These are phyloP conservation scores for Phlogophora meticulosa DNA, from an alignment of 2,888 invertebrate genomes.

Conservation along the genomic window DNA sequence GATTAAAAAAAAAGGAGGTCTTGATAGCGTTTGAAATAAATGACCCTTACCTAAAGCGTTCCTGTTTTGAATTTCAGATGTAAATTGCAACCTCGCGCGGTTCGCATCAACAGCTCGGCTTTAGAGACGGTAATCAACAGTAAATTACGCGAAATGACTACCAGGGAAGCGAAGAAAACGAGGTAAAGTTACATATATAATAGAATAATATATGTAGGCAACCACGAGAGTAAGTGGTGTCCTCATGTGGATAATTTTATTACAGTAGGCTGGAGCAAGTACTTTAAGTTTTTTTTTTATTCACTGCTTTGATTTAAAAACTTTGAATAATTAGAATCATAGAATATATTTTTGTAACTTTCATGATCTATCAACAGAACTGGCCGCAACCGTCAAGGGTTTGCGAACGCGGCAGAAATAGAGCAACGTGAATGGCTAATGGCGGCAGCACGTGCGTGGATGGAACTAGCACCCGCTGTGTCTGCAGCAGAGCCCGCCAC, in stretches of 20 bases:
- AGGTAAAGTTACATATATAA: slow-evolving; percentile 73
- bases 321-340: background rate
- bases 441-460: slow-evolving; percentile 93
- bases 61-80: slow-evolving; percentile 86
- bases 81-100: slow-evolving; percentile 89
- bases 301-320: background rate
- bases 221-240: slow-evolving; percentile 7
- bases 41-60: slow-evolving; percentile 14
- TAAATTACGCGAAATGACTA: slow-evolving; percentile 86
- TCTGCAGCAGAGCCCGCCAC: slow-evolving; percentile 86
- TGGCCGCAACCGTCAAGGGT: slow-evolving; percentile 91
- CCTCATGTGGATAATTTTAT: slow-evolving; percentile 5
- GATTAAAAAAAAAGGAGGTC: no score
- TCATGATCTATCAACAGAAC: slow-evolving; percentile 80
- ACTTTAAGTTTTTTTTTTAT: background rate
- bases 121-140: slow-evolving; percentile 89
- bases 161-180: slow-evolving; percentile 82
- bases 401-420: slow-evolving; percentile 80
- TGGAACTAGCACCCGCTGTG: slow-evolving; percentile 91
- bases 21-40: background rate
- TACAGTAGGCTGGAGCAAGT: background rate
- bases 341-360: background rate
- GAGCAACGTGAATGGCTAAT: slow-evolving; percentile 87
- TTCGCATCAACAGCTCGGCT: slow-evolving; percentile 90
- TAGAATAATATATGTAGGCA: slow-evolving; percentile 7